These are phyloP conservation scores for Bubo bubo DNA, from an alignment of 2,113 vertebrate species.

Conservation along the genomic window DNA sequence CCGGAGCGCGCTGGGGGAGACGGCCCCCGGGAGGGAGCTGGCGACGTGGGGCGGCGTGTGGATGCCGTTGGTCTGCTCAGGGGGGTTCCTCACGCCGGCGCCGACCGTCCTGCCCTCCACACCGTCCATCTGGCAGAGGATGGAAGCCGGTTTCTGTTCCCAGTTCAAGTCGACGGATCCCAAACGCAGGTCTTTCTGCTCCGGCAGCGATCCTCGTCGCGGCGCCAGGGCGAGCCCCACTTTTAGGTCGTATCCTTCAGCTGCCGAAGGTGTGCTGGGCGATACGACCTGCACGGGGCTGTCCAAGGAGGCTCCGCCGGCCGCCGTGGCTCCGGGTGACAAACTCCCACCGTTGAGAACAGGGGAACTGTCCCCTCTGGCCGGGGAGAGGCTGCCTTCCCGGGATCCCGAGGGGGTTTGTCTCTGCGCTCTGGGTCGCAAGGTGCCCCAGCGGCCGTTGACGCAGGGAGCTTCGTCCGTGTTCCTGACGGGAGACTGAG, in stretches of 20 bases:
- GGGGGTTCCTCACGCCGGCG: slow-evolving; percentile 49
- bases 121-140: slow-evolving; percentile 44
- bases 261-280: slow-evolving; percentile 76
- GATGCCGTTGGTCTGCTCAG: slow-evolving; percentile 87
- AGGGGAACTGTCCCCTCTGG: slow-evolving; percentile 82
- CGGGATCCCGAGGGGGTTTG: slow-evolving; percentile 80
- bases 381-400: slow-evolving; percentile 91
- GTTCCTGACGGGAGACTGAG: slow-evolving; percentile 88
- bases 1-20: slow-evolving; percentile 88
- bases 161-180: slow-evolving; percentile 82
- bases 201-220: slow-evolving; percentile 73
- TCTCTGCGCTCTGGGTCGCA: slow-evolving; percentile 84
- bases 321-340: slow-evolving; percentile 76
- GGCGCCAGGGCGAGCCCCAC: slow-evolving; percentile 40
- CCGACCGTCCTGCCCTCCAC: slow-evolving; percentile 68
- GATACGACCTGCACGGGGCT: slow-evolving; percentile 87
- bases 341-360: slow-evolving; percentile 88
- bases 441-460: slow-evolving; percentile 95
- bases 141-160: slow-evolving; percentile 78
- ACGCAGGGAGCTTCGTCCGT: slow-evolving; percentile 93
- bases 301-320: slow-evolving; percentile 68
- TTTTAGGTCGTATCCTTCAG: slow-evolving; percentile 72
- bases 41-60: slow-evolving; percentile 83
- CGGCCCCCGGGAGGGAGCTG: slow-evolving; percentile 82
- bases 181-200: slow-evolving; percentile 78